These are phyloP conservation scores for Drosophila kikkawai DNA, from an alignment of 1,140 invertebrate genomes.

Conservation along the genomic window DNA sequence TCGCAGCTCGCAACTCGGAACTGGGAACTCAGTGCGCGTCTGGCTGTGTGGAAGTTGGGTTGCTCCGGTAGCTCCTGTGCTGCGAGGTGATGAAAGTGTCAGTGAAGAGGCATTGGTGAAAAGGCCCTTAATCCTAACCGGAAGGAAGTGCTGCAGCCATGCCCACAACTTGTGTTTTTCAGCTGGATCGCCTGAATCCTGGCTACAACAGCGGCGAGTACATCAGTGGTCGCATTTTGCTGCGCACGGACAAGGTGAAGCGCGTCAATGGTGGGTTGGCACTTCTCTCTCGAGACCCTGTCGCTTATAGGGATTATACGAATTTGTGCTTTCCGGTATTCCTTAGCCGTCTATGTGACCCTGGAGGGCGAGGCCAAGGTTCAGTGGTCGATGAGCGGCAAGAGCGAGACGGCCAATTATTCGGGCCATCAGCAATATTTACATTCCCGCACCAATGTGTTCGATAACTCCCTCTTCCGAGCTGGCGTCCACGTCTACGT, in stretches of 20 bases:
- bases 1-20: conserved; percentile 11
- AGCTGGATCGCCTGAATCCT: conserved; percentile 79
- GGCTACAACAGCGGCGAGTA: conserved; percentile 81
- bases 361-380: conserved; percentile 82
- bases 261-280: conserved; percentile 74
- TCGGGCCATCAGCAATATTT: conserved; percentile 81
- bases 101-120: conserved; percentile 8
- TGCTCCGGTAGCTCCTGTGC: conserved; percentile 24
- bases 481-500: conserved; percentile 87
- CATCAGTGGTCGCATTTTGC: conserved; percentile 74
- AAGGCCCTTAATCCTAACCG: background rate
- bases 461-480: conserved; percentile 85
- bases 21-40: conserved; percentile 69
- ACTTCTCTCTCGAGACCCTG: background rate
- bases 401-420: conserved; percentile 79
- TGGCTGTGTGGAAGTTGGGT: conserved; percentile 74
- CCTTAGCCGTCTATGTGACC: conserved; percentile 76
- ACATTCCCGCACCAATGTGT: conserved; percentile 81
- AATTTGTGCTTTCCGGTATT: background rate
- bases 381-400: conserved; percentile 82
- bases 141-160: conserved; percentile 44
- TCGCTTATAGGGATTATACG: background rate
- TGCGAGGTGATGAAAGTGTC: conserved; percentile 5
- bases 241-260: conserved; percentile 80
- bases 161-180: conserved; percentile 81